Base-by-base conservation (phyloP, 1,140 invertebrate species). In the Drosophila chauvacae region DNA sequence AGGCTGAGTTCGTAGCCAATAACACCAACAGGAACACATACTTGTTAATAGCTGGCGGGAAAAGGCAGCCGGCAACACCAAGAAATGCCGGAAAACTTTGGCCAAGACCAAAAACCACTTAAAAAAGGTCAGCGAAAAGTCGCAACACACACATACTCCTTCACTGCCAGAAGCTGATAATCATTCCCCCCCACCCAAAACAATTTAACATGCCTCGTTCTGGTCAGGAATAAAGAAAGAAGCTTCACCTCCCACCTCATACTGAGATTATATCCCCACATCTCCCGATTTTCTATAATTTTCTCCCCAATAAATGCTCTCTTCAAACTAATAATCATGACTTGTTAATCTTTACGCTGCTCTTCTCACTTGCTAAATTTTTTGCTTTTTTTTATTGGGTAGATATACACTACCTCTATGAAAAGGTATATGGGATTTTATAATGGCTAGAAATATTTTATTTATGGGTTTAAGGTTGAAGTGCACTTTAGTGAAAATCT, bases 281-380 rank as follows among this genome's bases (percentile, higher is more conserved):
- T 50, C 51, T 23, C 47, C 30, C n/a, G 20, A 62, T 65, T 45
- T 45, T 9, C 47, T 51, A 23, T 28, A 39, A 39, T 45, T 41
- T 48, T 11, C 28, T 16, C 23, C 39, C 11, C 48, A 51, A 47
- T 56, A 73, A 62, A 45, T 42, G 48, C 48, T 62, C 73, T 61
- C 62, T 77, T 50, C 61, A 80, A 80, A 83, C 71, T 85, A 90
- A 88, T 88, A 88, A 88, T 88, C 84, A 88, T 88, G 85, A 90
- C 80, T 88, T 88, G 84, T 90, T 88, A 84, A 90, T 90, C 85
- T 88, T 85, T 75, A 69, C 65, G 80, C 84, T 87, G 62, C 61
- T 72, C 69, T 77, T 87, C 64, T 56, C 65, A 72, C 58, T 74
- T 35, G 47, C 51, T 41, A 63, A 59, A 30, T 45, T 62, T 45